These are phyloP conservation scores for Apostichopus leukothele DNA, from an alignment of 53 echinoderm and acorn worm genomes.

Conservation along the genomic window DNA sequence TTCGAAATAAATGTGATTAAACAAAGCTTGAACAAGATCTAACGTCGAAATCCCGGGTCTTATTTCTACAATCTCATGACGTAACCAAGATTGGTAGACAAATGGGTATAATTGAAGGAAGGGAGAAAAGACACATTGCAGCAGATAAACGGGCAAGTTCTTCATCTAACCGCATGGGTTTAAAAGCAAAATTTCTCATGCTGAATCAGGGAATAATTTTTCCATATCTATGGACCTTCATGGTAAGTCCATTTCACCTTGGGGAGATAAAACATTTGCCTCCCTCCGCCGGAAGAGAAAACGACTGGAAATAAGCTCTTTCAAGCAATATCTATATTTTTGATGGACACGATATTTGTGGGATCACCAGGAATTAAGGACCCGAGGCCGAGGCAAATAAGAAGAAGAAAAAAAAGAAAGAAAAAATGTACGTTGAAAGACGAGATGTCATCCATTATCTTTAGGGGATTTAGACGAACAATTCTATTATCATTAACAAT, in stretches of 20 bases:
- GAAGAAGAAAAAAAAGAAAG: not conserved
- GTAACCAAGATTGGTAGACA: too few species aligned
- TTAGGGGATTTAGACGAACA: not conserved
- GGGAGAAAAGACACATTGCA: too few species aligned
- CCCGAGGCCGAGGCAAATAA: not conserved
- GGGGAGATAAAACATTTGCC: not conserved
- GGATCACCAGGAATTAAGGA: not conserved
- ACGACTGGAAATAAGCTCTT: not conserved
- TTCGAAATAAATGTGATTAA: too few species aligned
- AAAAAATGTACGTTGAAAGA: not conserved
- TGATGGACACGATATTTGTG: not conserved
- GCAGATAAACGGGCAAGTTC: too few species aligned
- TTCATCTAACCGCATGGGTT: too few species aligned
- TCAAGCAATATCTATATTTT: not conserved
- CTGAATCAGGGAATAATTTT: not conserved
- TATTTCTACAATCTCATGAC: too few species aligned
- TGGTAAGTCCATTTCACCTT: conserved; percentile 1
- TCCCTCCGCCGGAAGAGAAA: not conserved
- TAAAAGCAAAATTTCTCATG: too few species aligned
- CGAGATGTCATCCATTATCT: not conserved
- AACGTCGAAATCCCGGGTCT: too few species aligned
- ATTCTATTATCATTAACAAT: conserved; percentile 12
- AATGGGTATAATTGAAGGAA: too few species aligned
- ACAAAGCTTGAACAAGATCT: too few species aligned
- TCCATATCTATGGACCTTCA: conserved; percentile 1